Evolutionary conservation across 2,113 vertebrate genomes (phyloP).

Genomic region (Perca fluviatilis): DNA sequence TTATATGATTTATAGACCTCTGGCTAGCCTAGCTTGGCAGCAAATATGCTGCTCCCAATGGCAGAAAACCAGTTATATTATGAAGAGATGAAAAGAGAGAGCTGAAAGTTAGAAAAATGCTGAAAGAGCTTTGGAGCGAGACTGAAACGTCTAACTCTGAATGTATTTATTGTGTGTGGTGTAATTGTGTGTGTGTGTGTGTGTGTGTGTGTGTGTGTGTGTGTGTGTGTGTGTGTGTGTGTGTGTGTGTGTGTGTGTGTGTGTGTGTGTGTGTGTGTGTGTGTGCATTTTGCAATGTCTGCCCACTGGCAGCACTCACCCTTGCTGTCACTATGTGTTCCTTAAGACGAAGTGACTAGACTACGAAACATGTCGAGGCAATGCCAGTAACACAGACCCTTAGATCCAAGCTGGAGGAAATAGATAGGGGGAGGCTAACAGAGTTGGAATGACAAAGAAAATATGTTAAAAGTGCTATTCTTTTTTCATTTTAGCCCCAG

Average conservation of each 20-base stretch:
- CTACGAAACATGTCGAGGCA: conserved; percentile 41
- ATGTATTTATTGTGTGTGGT: conserved; percentile 8
- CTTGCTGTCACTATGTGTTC: conserved; percentile 41
- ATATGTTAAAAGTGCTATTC: neutral
- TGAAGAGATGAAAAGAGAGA: conserved; percentile 30
- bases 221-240: too few relatives aligned
- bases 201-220: conserved; percentile 1
- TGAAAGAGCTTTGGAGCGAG: conserved; percentile 11
- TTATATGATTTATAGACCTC: conserved; percentile 40
- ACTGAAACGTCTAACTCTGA: conserved; percentile 25
- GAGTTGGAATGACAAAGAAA: conserved; percentile 13
- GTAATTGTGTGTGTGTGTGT: neutral
- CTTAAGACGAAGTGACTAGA: conserved; percentile 54
- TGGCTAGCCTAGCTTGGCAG: conserved; percentile 25
- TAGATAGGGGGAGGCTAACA: neutral
- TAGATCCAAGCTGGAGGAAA: conserved; percentile 19
- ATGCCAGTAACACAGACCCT: conserved; percentile 18
- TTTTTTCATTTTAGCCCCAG: neutral
- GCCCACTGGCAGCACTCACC: conserved; percentile 63
- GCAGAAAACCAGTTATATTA: conserved; percentile 34
- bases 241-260: too few relatives aligned
- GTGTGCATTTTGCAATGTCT: conserved; percentile 37
- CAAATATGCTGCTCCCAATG: conserved; percentile 34
- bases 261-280: neutral
- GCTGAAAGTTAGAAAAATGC: conserved; percentile 32